phyloP scores from a whole-genome alignment of 2,797 vertebrate species.

The Sternotherus odoratus region DNA sequence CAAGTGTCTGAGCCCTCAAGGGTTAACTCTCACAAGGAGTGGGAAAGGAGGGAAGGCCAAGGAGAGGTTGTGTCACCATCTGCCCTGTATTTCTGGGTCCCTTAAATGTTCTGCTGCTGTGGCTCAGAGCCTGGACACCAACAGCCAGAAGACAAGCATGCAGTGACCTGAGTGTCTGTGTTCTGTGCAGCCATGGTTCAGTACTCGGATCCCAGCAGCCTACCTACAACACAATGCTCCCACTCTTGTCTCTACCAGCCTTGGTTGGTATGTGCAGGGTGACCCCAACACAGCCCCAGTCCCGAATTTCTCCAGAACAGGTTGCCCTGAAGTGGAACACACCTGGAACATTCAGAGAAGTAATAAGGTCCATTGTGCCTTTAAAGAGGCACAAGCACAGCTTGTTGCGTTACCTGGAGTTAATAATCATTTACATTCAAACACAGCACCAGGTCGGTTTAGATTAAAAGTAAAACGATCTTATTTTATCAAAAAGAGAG shows the following conservation, averaged over 20 bases:
- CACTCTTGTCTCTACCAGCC: not conserved
- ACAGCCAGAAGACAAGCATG: not conserved
- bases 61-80: not conserved
- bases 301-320: not conserved
- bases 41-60: not conserved
- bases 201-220: not conserved
- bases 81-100: not conserved
- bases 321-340: not conserved
- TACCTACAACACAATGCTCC: not conserved
- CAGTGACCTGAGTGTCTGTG: not conserved
- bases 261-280: not conserved
- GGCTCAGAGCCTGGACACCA: not conserved
- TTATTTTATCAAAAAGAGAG: not conserved
- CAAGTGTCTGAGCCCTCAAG: too few species aligned
- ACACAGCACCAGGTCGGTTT: not conserved
- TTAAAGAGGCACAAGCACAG: not conserved
- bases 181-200: not conserved
- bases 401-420: not conserved
- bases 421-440: not conserved
- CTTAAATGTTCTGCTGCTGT: not conserved
- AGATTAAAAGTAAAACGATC: not conserved
- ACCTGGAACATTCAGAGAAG: not conserved
- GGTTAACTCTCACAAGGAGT: too few species aligned
- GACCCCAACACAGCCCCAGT: not conserved
- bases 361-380: not conserved